Conservation (phyloP, 2,113 vertebrate species). For the Pimephales promelas region DNA sequence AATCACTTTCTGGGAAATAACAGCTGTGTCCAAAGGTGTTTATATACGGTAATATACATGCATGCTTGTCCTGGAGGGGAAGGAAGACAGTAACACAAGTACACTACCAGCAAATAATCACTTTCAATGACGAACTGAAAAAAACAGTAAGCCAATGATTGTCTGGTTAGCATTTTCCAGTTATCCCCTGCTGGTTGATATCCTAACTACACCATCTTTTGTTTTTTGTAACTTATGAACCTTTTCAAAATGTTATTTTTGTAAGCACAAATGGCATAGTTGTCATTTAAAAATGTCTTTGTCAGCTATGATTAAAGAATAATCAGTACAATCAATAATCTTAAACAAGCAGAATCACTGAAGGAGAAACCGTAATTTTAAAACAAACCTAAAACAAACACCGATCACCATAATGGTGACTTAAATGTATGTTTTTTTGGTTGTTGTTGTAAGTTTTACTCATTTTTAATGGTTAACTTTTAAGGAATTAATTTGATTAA, state of each 20-base stretch:
- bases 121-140: background rate
- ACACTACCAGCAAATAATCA: background rate
- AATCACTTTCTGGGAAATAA: conserved; percentile 26
- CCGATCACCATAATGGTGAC: too few relatives aligned
- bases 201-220: background rate
- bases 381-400: too few relatives aligned
- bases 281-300: too few relatives aligned
- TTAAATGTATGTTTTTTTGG: too few relatives aligned
- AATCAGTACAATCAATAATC: too few relatives aligned
- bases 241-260: background rate
- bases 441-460: too few relatives aligned
- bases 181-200: background rate
- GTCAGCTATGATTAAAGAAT: too few relatives aligned
- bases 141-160: background rate
- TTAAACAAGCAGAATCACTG: too few relatives aligned
- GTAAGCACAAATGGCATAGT: background rate
- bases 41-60: conserved; percentile 22
- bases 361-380: too few relatives aligned
- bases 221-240: background rate
- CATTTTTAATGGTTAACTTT: too few relatives aligned
- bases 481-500: too few relatives aligned
- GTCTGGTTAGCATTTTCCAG: too few relatives aligned
- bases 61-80: background rate
- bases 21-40: conserved; percentile 22
- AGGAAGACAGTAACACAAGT: background rate